Base-by-base conservation (phyloP, 2,113 vertebrate species). In the Mirounga angustirostris region DNA sequence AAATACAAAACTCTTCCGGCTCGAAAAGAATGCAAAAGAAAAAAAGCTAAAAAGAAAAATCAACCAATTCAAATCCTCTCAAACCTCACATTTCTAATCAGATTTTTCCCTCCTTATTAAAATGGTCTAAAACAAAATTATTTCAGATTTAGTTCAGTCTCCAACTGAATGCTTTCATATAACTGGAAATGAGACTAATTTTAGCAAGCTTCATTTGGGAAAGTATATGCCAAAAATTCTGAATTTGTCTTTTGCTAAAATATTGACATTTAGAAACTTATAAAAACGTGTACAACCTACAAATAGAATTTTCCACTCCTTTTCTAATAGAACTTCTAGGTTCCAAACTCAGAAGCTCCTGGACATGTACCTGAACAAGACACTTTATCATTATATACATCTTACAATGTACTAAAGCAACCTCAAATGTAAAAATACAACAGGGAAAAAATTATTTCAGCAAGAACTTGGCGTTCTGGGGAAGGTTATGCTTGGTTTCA, bases 121-220 rank as follows among this genome's bases (percentile, higher is more conserved):
- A 89, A 86, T 28, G 24, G 43, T 50, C 61, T 96, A 96, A 96
- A 93, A 87, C 56, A 63, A 89, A 95, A 65, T 85, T 59, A 94
- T 43, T 81, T 92, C n/a, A 54, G 91, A 61, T 80, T 61, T 33
- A 80, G 92, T 82, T 96, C 73, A 80, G 14, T 96, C 54, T 94
- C 93, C 59, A 91, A 90, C n/a, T 43, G 30, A 69, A 89, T 89
- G 33, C 19, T 81, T 83, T 91, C 91, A 67, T 19, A 16, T 67
- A 93, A 86, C 50, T 63, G 11, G 73, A 97, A 97, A 86, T 36
- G 6, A 97, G 50, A n/a, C 67, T 83, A 90, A 88, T 85, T 91
- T 67, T 52, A 95, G 46, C 56, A 97, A 96, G 58, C 63, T 96
- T 91, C 73, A 89, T 11, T 83, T 96, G 19, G 22, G 59, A 96